These are phyloP conservation scores for Mnemiopsis leidyi DNA, from an alignment of 37 sponge, comb jelly and placozoan species.

Conservation along the genomic window DNA sequence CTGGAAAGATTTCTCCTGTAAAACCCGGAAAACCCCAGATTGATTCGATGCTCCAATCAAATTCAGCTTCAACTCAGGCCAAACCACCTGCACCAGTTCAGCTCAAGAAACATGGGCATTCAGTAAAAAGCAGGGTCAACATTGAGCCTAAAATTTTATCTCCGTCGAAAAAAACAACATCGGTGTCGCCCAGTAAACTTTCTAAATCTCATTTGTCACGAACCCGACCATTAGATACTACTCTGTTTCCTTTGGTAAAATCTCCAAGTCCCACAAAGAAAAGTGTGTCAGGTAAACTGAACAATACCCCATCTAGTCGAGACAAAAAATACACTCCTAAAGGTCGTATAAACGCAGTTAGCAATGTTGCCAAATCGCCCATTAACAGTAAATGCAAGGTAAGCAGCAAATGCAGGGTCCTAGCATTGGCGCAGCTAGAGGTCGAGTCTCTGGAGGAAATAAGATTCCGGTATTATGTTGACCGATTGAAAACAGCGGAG, in stretches of 20 bases:
- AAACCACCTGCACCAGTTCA: no score
- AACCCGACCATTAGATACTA: background rate
- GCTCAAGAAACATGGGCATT: no score
- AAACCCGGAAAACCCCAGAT: no score
- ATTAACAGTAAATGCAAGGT: background rate
- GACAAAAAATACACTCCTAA: background rate
- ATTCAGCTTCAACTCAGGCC: no score
- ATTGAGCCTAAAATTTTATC: no score
- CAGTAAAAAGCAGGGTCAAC: no score
- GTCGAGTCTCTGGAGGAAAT: background rate
- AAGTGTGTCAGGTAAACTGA: no score
- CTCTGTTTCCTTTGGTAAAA: background rate
- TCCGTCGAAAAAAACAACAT: no score
- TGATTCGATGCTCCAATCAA: no score
- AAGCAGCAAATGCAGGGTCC: background rate
- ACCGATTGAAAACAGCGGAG: background rate
- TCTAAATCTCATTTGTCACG: background rate
- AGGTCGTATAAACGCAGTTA: background rate
- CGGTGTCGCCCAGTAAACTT: background rate
- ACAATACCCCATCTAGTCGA: background rate
- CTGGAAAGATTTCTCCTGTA: no score
- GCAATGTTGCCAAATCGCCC: background rate
- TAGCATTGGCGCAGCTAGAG: background rate
- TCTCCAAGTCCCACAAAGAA: background rate
- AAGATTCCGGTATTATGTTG: background rate